These are phyloP conservation scores for Brachionus paranguensis DNA, from an alignment of 1,140 invertebrate genomes.

Conservation along the genomic window DNA sequence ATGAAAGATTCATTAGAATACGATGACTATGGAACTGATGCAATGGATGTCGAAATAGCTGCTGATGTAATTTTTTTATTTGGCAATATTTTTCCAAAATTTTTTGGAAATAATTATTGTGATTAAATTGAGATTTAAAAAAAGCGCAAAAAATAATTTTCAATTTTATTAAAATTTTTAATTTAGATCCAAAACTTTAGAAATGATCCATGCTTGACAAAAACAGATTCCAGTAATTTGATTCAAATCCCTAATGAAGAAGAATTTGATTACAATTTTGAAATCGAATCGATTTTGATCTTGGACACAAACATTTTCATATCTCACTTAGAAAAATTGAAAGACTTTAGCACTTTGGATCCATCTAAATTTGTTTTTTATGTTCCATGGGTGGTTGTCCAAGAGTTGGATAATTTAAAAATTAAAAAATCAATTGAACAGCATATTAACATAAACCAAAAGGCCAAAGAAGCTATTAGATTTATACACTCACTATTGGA, in stretches of 20 bases:
- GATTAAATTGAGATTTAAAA: too few species aligned
- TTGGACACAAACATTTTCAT: slow-evolving; percentile 15
- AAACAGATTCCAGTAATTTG: background rate
- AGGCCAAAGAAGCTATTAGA: background rate
- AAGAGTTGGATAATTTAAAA: slow-evolving; percentile 27
- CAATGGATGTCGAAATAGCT: slow-evolving; percentile 31
- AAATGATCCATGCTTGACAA: background rate
- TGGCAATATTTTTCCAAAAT: background rate
- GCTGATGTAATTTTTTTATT: background rate
- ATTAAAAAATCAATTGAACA: background rate
- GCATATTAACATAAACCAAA: background rate
- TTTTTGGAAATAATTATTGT: too few species aligned
- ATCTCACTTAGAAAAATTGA: slow-evolving; percentile 3
- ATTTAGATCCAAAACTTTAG: background rate
- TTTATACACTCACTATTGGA: background rate
- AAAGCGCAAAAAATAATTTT: too few species aligned
- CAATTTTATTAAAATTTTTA: background rate
- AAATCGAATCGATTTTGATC: background rate
- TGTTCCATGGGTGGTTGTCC: slow-evolving; percentile 20
- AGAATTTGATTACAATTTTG: background rate
- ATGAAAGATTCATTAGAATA: background rate
- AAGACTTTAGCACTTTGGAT: background rate
- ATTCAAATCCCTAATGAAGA: background rate
- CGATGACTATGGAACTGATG: background rate
- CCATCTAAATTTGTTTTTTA: background rate